Percentiles rank a stretch among this genome's conserved stretches.
phyloP scores from a whole-genome alignment of 1,140 invertebrate species.

The Heliconius himera region DNA sequence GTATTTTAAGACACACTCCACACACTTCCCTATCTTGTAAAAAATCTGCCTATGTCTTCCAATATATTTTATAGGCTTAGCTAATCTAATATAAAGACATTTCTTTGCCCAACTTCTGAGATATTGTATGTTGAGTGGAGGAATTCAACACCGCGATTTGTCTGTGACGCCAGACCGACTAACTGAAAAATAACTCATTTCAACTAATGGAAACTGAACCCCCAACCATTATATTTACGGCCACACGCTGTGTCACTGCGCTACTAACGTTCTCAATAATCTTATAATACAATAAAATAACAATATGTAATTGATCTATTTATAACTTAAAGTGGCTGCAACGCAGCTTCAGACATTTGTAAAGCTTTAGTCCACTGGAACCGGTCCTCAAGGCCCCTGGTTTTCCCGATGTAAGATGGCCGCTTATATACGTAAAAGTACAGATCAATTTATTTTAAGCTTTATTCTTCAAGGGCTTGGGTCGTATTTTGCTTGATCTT shows the following conservation, averaged over 20 bases:
- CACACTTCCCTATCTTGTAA: no score
- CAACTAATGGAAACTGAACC: no score
- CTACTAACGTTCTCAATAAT: no score
- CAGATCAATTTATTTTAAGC: constrained; percentile 9
- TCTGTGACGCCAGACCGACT: no score
- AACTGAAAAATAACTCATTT: no score
- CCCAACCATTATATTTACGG: neutral
- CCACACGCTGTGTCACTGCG: neutral
- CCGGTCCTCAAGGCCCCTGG: constrained; percentile 71
- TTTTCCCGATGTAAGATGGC: constrained; percentile 73
- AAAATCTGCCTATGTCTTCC: no score
- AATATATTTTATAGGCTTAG: no score
- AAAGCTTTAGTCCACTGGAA: constrained; percentile 38
- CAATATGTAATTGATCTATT: constrained; percentile 24
- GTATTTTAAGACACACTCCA: no score
- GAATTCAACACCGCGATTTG: no score
- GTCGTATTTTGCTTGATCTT: constrained; percentile 1
- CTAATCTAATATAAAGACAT: no score
- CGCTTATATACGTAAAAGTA: constrained; percentile 30
- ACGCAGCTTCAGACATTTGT: constrained; percentile 29
- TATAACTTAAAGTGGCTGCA: constrained; percentile 25
- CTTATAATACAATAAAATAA: neutral
- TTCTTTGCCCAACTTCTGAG: no score
- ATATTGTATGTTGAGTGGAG: no score
- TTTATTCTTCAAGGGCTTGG: neutral